phyloP scores from a whole-genome alignment of 1,140 invertebrate genomes.

The Delia radicum region DNA sequence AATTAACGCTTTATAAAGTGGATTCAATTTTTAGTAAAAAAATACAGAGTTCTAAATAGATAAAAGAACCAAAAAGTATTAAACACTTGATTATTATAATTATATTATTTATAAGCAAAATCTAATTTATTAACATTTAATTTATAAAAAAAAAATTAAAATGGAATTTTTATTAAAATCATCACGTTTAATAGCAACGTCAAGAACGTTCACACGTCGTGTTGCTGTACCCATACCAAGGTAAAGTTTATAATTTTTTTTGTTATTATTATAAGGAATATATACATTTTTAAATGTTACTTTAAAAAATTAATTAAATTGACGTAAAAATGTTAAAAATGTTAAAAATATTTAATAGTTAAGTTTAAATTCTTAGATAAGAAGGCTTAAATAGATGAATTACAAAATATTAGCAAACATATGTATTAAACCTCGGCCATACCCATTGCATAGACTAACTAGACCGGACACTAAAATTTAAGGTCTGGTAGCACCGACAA shows the following conservation, averaged over 20 bases:
- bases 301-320: no score
- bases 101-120: background rate
- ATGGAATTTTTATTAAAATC: conserved; percentile 55
- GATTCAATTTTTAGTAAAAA: background rate
- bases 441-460: no score
- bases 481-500: no score
- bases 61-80: background rate
- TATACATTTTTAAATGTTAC: no score
- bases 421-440: no score
- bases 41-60: background rate
- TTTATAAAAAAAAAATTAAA: conserved; percentile 13
- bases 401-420: no score
- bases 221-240: conserved; percentile 53
- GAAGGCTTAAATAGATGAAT: no score
- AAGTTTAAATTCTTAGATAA: no score
- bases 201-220: conserved; percentile 50
- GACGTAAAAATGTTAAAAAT: no score
- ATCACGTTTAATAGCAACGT: conserved; percentile 49
- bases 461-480: no score
- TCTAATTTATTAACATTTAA: background rate
- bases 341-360: no score
- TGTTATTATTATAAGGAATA: no score
- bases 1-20: background rate
- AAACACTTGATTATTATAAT: background rate
- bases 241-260: conserved; percentile 39